Evolutionary conservation across 64 coral and sea anemone genomes (phyloP), one percentile per base, ranked within the genome.

Genomic region (Anthopleura sola): DNA sequence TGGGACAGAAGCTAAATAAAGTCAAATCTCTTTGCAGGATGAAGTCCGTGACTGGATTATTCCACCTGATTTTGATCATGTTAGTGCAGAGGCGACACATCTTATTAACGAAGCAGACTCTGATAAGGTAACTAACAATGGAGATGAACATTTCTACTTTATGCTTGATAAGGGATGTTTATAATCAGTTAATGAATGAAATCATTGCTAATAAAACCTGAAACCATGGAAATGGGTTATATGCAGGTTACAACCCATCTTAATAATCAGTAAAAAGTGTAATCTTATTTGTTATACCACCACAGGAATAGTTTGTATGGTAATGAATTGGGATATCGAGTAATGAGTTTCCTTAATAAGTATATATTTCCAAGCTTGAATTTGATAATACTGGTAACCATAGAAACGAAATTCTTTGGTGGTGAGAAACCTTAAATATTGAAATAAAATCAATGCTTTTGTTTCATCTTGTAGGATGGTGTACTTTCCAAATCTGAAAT

Each of bases 1-100:
- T 3, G 11, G 4, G 11, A 48, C 3, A 53, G 50, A 53, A 53
- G 50, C 50, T 53, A 13, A 53, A 53, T 8, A 1, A 51, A 14
- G 58, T 62, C 6, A 62, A 62, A 84, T 93, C 8, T 83, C 2
- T 75, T 75, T 76, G 18, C 82, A 98, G 96, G 87, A 89, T 57
- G 96, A 98, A 84, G 96, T 98, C 5, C 91, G 60, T 37, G 96
- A 98, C 26, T 98, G 96, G 96, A 91, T 98, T 16, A 86, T 98
- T 33, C 96, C 96, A 3, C 82, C 96, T 81, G 92, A 98, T 76
- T 98, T 94, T 66, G 96, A 98, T 50, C 92, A 98, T 85, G 92
- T 94, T 75, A 92, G 89, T 87, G 93, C 92, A 20, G 96, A 98
- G 48, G 84, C 90, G 5, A 92, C 78, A 9, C 96, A 98, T 75